Conservation (phyloP, 2,888 invertebrate species). For the Formica aserva region DNA sequence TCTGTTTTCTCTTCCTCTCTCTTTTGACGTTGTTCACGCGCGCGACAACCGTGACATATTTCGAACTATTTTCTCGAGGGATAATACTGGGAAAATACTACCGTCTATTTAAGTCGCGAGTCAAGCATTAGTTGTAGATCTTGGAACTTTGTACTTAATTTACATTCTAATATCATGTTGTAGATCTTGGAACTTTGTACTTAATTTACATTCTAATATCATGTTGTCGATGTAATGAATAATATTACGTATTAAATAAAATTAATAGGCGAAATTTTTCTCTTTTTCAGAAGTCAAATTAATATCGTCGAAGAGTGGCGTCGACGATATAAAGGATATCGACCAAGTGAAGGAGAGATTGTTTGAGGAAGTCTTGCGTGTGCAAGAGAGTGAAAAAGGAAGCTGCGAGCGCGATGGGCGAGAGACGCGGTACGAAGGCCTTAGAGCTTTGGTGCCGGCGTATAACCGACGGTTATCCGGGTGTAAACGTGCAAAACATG, state of each 20-base stretch:
- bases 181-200: background rate
- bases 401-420: conserved; percentile 88
- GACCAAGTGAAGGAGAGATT: background rate
- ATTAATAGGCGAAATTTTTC: background rate
- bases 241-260: background rate
- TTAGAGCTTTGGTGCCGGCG: conserved; percentile 97
- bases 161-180: background rate
- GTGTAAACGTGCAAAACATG: conserved; percentile 97
- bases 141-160: background rate
- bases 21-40: background rate
- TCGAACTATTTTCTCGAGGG: background rate
- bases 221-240: background rate
- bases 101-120: conserved; percentile 1
- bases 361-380: conserved; percentile 15
- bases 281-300: conserved; percentile 27
- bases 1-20: background rate
- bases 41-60: conserved; percentile 15
- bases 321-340: background rate
- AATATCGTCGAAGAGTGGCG: background rate
- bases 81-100: background rate
- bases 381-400: conserved; percentile 2
- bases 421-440: conserved; percentile 95
- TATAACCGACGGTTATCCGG: conserved; percentile 95
- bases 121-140: background rate
- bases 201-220: background rate